Conservation (phyloP, 2,888 invertebrate genomes). For the Ethmia dodecea region DNA sequence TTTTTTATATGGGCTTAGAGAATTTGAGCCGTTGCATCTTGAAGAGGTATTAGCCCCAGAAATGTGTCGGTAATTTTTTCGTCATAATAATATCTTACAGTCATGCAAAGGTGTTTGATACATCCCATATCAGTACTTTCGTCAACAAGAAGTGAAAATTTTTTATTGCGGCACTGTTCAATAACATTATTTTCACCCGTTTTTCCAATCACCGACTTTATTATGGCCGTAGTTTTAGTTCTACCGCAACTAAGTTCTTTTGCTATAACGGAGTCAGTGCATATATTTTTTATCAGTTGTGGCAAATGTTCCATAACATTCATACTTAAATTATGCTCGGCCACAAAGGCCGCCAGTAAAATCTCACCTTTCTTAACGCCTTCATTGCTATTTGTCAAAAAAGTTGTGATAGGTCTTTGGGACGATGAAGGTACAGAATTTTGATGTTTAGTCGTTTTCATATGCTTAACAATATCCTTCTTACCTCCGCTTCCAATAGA, state of each 20-base stretch:
- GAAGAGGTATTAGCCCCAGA: constrained; percentile 3
- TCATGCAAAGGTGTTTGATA: constrained; percentile 1
- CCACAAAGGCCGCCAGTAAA: constrained; percentile 11
- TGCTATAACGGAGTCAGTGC: constrained; percentile 6
- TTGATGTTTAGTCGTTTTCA: too few relatives aligned
- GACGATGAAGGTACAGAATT: too few relatives aligned
- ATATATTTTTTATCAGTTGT: constrained; percentile 10
- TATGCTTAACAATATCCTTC: too few relatives aligned
- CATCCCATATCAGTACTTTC: constrained; percentile 3
- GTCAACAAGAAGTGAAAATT: constrained; percentile 3
- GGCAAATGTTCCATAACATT: constrained; percentile 14
- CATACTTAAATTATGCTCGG: constrained; percentile 13
- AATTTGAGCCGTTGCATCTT: constrained; percentile 4
- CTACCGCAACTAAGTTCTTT: not conserved
- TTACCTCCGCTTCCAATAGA: too few relatives aligned
- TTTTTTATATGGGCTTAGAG: constrained; percentile 2
- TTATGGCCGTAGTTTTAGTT: constrained; percentile 2
- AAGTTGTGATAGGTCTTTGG: too few relatives aligned
- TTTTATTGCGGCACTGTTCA: not conserved
- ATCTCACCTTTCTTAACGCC: constrained; percentile 8
- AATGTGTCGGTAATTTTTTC: constrained; percentile 2
- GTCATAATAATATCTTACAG: not conserved
- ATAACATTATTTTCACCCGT: not conserved
- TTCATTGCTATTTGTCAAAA: too few relatives aligned
- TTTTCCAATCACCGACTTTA: constrained; percentile 1